These are phyloP conservation scores for Carabus problematicus DNA, from an alignment of 2,888 invertebrate species.

Conservation along the genomic window DNA sequence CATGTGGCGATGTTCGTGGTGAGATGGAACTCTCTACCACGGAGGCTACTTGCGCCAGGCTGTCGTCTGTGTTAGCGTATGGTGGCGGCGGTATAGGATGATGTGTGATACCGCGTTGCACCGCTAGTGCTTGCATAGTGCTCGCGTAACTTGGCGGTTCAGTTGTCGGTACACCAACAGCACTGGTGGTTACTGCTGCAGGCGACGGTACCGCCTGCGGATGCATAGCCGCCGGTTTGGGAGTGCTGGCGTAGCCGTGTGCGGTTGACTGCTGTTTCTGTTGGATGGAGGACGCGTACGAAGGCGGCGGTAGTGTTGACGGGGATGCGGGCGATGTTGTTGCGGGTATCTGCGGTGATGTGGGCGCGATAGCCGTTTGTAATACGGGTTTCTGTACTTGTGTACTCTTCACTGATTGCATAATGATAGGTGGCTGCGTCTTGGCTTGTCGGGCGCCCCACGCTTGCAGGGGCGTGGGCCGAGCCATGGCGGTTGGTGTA, in stretches of 20 bases:
- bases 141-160: conserved; percentile 93
- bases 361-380: conserved; percentile 94
- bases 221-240: conserved; percentile 58
- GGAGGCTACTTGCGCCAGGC: conserved; percentile 55
- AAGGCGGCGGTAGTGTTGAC: conserved; percentile 76
- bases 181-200: conserved; percentile 55
- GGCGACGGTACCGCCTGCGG: conserved; percentile 63
- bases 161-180: conserved; percentile 70
- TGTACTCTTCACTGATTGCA: conserved; percentile 96
- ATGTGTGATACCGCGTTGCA: conserved; percentile 72
- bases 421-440: conserved; percentile 92
- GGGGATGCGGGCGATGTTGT: conserved; percentile 49
- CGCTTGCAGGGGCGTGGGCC: conserved; percentile 83
- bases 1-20: conserved; percentile 60
- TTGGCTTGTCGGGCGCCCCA: conserved; percentile 88
- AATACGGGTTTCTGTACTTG: conserved; percentile 94
- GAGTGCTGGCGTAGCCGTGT: conserved; percentile 54
- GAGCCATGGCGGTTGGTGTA: conserved; percentile 70
- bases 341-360: conserved; percentile 71
- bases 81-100: conserved; percentile 74
- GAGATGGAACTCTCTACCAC: conserved; percentile 61
- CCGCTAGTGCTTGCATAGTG: conserved; percentile 83
- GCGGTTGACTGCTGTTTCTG: conserved; percentile 71
- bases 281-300: conserved; percentile 81
- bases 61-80: conserved; percentile 61